A percentile compares a stretch with the other conserved stretches of the same genome.
Evolutionary conservation across 2,113 vertebrate genomes (phyloP).

Genomic region (Pogona vitticeps): DNA sequence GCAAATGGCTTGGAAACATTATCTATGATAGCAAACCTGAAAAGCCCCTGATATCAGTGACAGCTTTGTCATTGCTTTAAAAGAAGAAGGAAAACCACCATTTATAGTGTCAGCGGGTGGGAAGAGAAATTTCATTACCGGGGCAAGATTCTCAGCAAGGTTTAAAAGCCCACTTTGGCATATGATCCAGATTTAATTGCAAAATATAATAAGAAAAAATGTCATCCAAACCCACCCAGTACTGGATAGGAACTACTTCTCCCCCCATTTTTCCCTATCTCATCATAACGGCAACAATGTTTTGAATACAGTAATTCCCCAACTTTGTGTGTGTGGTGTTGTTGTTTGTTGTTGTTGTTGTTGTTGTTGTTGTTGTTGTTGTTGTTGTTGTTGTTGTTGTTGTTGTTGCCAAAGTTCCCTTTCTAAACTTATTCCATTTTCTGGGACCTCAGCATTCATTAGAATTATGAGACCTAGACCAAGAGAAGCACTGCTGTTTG

Average conservation of each 20-base stretch:
- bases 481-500: no score
- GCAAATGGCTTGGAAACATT: not conserved
- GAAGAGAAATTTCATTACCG: not conserved
- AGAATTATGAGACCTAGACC: no score
- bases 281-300: not conserved
- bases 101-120: not conserved
- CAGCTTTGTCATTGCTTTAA: constrained; percentile 3
- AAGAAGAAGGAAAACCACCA: not conserved
- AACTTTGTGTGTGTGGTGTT: no score
- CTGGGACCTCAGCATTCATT: not conserved
- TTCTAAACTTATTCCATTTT: not conserved
- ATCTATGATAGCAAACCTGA: not conserved
- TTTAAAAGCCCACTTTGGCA: not conserved
- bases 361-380: no score
- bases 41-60: not conserved
- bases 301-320: no score
- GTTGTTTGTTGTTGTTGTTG: no score
- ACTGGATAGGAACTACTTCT: not conserved
- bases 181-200: not conserved
- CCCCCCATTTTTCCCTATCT: not conserved
- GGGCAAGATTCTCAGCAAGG: not conserved
- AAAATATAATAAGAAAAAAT: not conserved
- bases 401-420: no score
- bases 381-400: no score
- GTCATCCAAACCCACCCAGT: not conserved